These are phyloP conservation scores for Erynnis tages DNA, from an alignment of 2,888 invertebrate genomes.

Conservation along the genomic window DNA sequence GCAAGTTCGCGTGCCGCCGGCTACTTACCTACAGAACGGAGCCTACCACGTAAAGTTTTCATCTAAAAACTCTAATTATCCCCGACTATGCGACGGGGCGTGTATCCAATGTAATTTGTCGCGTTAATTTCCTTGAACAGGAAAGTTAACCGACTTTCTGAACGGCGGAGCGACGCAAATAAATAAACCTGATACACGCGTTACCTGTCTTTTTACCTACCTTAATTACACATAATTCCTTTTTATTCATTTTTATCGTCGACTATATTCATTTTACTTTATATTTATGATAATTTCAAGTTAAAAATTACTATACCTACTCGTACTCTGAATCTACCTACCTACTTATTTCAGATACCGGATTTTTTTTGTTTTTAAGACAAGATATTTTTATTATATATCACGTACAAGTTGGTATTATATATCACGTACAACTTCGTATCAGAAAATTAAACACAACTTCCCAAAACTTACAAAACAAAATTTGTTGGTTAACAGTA, in stretches of 20 bases:
- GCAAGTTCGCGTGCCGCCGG: slow-evolving; percentile 72
- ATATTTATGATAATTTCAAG: too few relatives aligned
- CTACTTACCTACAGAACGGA: slow-evolving; percentile 47
- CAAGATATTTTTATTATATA: too few relatives aligned
- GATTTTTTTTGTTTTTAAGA: too few relatives aligned
- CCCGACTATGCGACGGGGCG: slow-evolving; percentile 31
- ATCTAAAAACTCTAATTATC: slow-evolving; percentile 51
- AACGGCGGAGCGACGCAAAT: background rate
- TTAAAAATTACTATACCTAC: too few relatives aligned
- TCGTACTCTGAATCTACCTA: too few relatives aligned
- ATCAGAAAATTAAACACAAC: too few relatives aligned
- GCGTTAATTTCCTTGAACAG: slow-evolving; percentile 14
- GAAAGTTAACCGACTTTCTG: slow-evolving; percentile 6
- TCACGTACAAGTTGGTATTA: too few relatives aligned
- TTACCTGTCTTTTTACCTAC: slow-evolving; percentile 4
- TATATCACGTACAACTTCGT: too few relatives aligned
- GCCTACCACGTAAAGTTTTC: slow-evolving; percentile 46
- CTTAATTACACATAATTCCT: background rate
- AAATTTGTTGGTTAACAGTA: too few relatives aligned
- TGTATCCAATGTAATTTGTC: slow-evolving; percentile 32
- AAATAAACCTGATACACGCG: slow-evolving; percentile 2
- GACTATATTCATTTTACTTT: too few relatives aligned
- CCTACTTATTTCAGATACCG: too few relatives aligned
- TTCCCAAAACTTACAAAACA: too few relatives aligned
- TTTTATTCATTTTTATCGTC: background rate